Percentiles rank a stretch among this genome's conserved stretches.
Conservation (phyloP, 2,888 invertebrate genomes). For the Dicyrtomina minuta region DNA sequence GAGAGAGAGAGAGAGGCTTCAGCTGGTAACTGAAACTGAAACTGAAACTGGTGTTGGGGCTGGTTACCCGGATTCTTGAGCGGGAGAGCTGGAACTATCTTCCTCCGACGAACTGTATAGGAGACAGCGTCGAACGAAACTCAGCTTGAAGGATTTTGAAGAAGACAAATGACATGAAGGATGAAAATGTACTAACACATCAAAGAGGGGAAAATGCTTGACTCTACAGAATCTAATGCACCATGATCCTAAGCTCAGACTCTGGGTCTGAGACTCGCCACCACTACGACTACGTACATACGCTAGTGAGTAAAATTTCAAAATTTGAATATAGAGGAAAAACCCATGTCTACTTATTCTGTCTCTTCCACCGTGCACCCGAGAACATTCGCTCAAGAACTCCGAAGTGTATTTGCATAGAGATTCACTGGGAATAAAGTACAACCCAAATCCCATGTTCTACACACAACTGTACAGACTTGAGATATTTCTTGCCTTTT, state of each 20-base stretch:
- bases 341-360: not conserved
- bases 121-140: conserved; percentile 11
- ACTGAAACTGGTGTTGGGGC: too few species aligned
- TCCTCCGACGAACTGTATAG: not conserved
- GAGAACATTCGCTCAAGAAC: too few species aligned
- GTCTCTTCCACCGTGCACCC: too few species aligned
- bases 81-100: not conserved
- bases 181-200: conserved; percentile 25
- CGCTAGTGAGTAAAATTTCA: conserved; percentile 15
- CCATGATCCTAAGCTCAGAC: conserved; percentile 5
- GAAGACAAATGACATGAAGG: conserved; percentile 24
- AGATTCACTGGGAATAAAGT: conserved; percentile 19
- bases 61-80: too few species aligned
- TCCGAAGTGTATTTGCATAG: conserved; percentile 20
- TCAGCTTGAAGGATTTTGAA: conserved; percentile 24
- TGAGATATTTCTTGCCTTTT: too few species aligned
- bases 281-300: too few species aligned
- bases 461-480: too few species aligned
- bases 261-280: not conserved
- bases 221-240: conserved; percentile 22
- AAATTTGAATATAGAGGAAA: conserved; percentile 11
- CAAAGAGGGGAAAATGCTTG: conserved; percentile 18
- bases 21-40: too few species aligned
- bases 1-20: too few species aligned
- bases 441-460: conserved; percentile 2